Conservation (phyloP, 2,888 invertebrate species). For the Drosophila buzzatii region DNA sequence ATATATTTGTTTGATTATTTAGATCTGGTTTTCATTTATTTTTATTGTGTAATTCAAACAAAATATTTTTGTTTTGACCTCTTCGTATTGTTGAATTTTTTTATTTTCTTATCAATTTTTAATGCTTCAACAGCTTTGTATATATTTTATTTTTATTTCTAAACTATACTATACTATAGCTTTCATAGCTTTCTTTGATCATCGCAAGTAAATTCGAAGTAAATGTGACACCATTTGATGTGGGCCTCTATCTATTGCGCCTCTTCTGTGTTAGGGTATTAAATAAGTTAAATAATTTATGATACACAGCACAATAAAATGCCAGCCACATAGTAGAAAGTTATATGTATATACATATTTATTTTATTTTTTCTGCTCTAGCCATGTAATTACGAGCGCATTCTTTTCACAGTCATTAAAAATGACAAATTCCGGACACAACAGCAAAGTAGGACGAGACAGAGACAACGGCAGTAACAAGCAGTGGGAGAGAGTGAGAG, state of each 20-base stretch:
- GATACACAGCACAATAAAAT: slow-evolving; percentile 63
- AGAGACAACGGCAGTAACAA: slow-evolving; percentile 14
- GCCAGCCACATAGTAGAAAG: slow-evolving; percentile 42
- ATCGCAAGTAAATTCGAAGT: accelerated
- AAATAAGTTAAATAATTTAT: slow-evolving; percentile 66
- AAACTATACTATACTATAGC: background rate
- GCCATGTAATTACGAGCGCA: slow-evolving; percentile 75
- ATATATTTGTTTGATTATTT: too few relatives aligned
- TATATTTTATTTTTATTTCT: background rate
- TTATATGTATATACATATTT: slow-evolving; percentile 8
- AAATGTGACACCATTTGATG: too few relatives aligned
- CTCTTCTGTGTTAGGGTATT: slow-evolving; percentile 2
- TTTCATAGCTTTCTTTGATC: background rate
- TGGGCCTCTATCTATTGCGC: background rate
- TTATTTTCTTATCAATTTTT: background rate
- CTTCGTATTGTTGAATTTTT: too few relatives aligned
- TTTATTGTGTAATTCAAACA: too few relatives aligned
- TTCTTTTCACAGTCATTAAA: slow-evolving; percentile 78
- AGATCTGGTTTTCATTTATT: too few relatives aligned
- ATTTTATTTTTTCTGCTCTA: slow-evolving; percentile 30
- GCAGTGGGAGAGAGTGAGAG: background rate
- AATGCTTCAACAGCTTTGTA: background rate
- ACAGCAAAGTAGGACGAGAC: slow-evolving; percentile 62
- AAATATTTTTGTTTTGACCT: too few relatives aligned
- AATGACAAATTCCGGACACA: slow-evolving; percentile 77